Percentiles rank a stretch among this genome's conserved stretches.
These are phyloP conservation scores for Drosophila subpulchrella DNA, from an alignment of 1,140 invertebrate species.

Conservation along the genomic window DNA sequence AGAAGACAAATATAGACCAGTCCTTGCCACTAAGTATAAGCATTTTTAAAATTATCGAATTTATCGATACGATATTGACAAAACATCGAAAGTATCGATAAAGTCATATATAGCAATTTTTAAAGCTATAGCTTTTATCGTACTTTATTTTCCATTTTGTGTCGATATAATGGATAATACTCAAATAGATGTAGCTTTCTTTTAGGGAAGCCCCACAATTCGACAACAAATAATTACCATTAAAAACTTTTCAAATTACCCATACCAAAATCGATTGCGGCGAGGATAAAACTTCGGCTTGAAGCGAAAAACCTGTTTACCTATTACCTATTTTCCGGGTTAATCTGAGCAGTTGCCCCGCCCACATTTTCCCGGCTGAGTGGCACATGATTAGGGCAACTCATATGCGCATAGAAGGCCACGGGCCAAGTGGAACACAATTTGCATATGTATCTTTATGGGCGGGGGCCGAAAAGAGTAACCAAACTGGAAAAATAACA, in stretches of 20 bases:
- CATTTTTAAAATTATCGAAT: no score
- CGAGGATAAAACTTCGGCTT: background rate
- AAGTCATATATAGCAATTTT: no score
- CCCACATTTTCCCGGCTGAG: constrained; percentile 24
- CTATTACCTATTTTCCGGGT: constrained; percentile 37
- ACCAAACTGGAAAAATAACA: constrained; percentile 57
- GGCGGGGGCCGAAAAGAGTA: constrained; percentile 31
- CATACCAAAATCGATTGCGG: constrained; percentile 13
- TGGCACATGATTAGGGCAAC: constrained; percentile 62
- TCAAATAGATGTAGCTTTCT: background rate
- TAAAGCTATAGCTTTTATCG: no score
- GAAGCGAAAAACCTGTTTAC: constrained; percentile 26
- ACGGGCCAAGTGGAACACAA: constrained; percentile 62
- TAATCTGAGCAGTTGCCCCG: constrained; percentile 27
- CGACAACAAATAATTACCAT: constrained; percentile 3
- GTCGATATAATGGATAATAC: background rate
- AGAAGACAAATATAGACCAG: no score
- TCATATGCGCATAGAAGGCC: constrained; percentile 36
- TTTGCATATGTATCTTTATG: constrained; percentile 74
- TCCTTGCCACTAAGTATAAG: no score
- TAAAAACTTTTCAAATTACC: constrained; percentile 18
- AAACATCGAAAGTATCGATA: no score
- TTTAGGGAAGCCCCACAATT: background rate
- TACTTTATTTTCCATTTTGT: background rate
- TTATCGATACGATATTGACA: no score